Evolutionary conservation across 2,888 invertebrate species (phyloP), one percentile per base, ranked within the genome.

Genomic region (Heliothis peltigera): DNA sequence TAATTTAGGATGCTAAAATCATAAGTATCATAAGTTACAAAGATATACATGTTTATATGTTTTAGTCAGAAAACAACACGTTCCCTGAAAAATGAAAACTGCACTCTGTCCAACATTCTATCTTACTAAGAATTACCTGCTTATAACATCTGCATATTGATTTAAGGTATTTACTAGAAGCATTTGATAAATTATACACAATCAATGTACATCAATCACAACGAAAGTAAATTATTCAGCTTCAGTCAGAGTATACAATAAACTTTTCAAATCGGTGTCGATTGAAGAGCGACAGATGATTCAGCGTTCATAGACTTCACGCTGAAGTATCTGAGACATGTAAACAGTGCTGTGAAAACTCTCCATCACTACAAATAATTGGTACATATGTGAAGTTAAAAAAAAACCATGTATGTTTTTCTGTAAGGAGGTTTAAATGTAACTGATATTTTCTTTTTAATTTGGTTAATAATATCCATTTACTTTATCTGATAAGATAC

Each of bases 331-430:
- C 12, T 25, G 47, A 71, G 52, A 56, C 35, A 21, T 28, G 68
- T 67, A 74, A 67, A 70, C 74, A 60, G 42, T 18, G 44, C 68
- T 57, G 68, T n/a, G 35, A 46, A 67, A 18, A 53, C 52, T 67
- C 52, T 7, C 22, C 12, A 21, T 17, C 22, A 10, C 12, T 39
- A 39, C 22, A 43, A 5, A 35, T 35, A 17, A 7, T n/a, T 49
- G 28, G n/a, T n/a, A n/a, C n/a, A n/a, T 49, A 8, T 49, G 25
- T 49, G 32, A 49, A 19, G 19, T 51, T 5, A 17, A 52, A 52
- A 7, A 39, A 39, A 39, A 52, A 39, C n/a, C 19, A 8, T 17
- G 42, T 7, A 42, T 7, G 8, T 42, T 42, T 39, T 15, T 25
- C 25, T 25, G 4, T 25, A 25, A 25, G 25, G 8, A 32, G 10